A percentile compares a stretch with the other conserved stretches of the same genome.
These are phyloP conservation scores for Mechanitis messenoides DNA, from an alignment of 2,888 invertebrate genomes.

Conservation along the genomic window DNA sequence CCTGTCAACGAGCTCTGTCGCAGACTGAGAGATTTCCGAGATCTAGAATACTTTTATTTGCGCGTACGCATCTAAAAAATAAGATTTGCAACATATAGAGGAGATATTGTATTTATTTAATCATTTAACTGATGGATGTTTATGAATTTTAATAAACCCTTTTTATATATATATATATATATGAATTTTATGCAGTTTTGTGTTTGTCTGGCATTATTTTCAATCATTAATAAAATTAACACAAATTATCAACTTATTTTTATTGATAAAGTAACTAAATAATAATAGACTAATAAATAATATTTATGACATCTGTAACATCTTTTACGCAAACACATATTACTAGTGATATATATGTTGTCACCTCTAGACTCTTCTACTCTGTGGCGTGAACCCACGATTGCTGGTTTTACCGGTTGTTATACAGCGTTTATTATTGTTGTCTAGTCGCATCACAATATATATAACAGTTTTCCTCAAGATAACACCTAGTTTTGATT, in stretches of 20 bases:
- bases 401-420: constrained; percentile 35
- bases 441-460: constrained; percentile 2
- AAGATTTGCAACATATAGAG: constrained; percentile 8
- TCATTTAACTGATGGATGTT: neutral
- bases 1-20: constrained; percentile 11
- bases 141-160: neutral
- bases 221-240: too few species aligned
- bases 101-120: neutral
- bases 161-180: too few species aligned
- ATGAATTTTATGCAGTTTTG: too few species aligned
- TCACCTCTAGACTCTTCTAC: neutral
- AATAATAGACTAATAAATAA: too few species aligned
- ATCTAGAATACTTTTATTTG: constrained; percentile 12
- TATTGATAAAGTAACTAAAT: too few species aligned
- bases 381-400: constrained; percentile 28
- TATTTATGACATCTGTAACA: too few species aligned
- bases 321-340: too few species aligned
- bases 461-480: constrained; percentile 5
- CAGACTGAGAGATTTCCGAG: constrained; percentile 23
- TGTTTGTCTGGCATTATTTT: too few species aligned
- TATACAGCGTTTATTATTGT: constrained; percentile 7
- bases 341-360: too few species aligned
- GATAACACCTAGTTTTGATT: neutral
- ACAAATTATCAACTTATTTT: too few species aligned
- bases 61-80: constrained; percentile 19